phyloP scores from a whole-genome alignment of 2,888 invertebrate genomes.

The Tupiocoris notatus region DNA sequence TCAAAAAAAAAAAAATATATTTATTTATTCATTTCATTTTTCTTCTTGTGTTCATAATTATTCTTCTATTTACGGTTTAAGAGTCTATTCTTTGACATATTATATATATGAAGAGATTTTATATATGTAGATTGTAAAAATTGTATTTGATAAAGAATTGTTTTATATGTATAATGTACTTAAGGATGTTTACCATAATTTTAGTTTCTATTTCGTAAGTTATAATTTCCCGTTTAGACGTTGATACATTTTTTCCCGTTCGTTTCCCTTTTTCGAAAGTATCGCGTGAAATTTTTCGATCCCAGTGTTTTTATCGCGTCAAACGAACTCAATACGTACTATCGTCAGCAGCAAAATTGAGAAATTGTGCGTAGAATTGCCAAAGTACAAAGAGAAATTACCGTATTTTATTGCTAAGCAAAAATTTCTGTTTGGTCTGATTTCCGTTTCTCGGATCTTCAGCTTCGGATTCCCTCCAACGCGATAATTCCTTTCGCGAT shows the following conservation, averaged over 20 bases:
- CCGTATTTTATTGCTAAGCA: conserved; percentile 43
- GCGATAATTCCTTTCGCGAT: background rate
- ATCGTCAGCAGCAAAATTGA: conserved; percentile 33
- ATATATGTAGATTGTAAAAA: conserved; percentile 45
- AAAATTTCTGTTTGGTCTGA: conserved; percentile 40
- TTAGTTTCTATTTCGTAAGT: conserved; percentile 44
- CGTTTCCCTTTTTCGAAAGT: conserved; percentile 7
- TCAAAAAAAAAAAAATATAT: conserved; percentile 36
- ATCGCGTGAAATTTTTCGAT: conserved; percentile 5
- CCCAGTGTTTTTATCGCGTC: conserved; percentile 24
- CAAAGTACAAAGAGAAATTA: conserved; percentile 46
- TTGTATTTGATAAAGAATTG: conserved; percentile 46
- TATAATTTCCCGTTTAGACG: conserved; percentile 12
- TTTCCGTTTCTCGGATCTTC: conserved; percentile 31
- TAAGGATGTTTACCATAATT: conserved; percentile 48
- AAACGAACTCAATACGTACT: conserved; percentile 2
- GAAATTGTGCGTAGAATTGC: conserved; percentile 43
- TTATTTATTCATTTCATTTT: conserved; percentile 42
- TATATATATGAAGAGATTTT: conserved; percentile 43
- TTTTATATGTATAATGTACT: conserved; percentile 46
- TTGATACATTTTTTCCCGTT: background rate
- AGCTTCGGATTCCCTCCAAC: conserved; percentile 41
- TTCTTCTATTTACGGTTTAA: conserved; percentile 43
- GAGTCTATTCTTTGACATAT: conserved; percentile 43
- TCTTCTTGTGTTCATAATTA: conserved; percentile 36